Conservation (phyloP, 1,140 invertebrate genomes). For the Sycophila sp. region DNA sequence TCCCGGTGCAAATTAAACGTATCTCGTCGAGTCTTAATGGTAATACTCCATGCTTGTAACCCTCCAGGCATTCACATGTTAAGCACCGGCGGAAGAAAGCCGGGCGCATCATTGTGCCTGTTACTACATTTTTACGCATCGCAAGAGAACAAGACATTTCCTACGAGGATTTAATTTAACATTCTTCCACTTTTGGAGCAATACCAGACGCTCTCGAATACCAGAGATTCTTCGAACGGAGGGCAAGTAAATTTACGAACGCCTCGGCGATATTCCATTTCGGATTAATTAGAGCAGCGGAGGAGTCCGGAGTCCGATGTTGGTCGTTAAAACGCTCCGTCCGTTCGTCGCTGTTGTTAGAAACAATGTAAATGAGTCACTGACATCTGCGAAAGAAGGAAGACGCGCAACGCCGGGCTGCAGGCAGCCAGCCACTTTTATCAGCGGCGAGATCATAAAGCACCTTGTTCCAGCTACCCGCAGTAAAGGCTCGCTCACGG, state of each 20-base stretch:
- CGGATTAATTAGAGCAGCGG: too few relatives aligned
- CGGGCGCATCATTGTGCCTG: too few relatives aligned
- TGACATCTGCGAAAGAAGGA: neutral
- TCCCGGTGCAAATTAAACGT: constrained; percentile 35
- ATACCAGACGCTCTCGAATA: too few relatives aligned
- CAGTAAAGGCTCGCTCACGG: too few relatives aligned
- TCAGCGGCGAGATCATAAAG: neutral
- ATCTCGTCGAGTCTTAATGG: constrained; percentile 31
- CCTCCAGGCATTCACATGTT: neutral
- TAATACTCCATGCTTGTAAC: constrained; percentile 24
- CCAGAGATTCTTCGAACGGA: too few relatives aligned
- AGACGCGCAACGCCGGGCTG: too few relatives aligned
- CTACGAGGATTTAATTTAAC: too few relatives aligned
- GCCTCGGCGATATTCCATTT: too few relatives aligned
- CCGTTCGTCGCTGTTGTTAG: neutral
- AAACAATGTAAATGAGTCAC: neutral
- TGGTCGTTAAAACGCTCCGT: neutral
- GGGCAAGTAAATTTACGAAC: too few relatives aligned
- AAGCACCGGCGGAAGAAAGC: constrained; percentile 19
- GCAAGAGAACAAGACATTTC: too few relatives aligned
- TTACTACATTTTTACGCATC: constrained; percentile 7
- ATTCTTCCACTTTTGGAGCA: too few relatives aligned
- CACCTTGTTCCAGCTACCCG: neutral
- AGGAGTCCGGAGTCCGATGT: too few relatives aligned
- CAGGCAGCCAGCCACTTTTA: neutral